Percentiles rank a stretch among this genome's conserved stretches.
These are phyloP conservation scores for Watsonalla binaria DNA, from an alignment of 2,888 invertebrate species.

Conservation along the genomic window DNA sequence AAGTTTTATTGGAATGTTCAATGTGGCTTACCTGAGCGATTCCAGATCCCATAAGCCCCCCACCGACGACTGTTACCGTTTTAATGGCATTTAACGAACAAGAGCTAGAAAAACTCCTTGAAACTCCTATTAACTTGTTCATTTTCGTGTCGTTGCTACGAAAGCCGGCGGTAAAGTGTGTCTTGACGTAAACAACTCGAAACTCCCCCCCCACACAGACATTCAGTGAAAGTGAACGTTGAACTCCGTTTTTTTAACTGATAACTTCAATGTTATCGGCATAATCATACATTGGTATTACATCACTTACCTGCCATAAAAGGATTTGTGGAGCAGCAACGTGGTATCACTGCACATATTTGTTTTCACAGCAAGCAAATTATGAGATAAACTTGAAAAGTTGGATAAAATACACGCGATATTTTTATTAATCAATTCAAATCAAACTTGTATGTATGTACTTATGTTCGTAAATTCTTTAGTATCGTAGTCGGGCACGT, in stretches of 20 bases:
- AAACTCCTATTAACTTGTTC: constrained; percentile 53
- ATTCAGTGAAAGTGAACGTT: too few species aligned
- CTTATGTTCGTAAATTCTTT: too few species aligned
- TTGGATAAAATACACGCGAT: too few species aligned
- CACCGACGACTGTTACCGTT: constrained; percentile 91
- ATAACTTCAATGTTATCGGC: not conserved
- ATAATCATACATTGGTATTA: not conserved
- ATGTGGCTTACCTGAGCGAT: constrained; percentile 86
- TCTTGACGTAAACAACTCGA: not conserved
- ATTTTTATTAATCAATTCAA: too few species aligned
- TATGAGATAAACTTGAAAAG: not conserved
- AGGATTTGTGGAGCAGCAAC: constrained; percentile 8
- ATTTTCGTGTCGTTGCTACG: constrained; percentile 29
- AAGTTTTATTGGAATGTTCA: not conserved
- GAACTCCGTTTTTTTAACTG: not conserved
- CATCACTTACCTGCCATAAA: constrained; percentile 16
- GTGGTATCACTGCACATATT: not conserved
- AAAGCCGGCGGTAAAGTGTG: constrained; percentile 1
- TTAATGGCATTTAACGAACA: constrained; percentile 80
- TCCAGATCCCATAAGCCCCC: constrained; percentile 93
- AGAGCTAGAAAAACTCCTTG: constrained; percentile 63
- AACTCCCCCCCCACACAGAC: too few species aligned
- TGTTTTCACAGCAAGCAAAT: not conserved
- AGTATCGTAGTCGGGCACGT: too few species aligned
- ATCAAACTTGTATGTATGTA: too few species aligned